Conservation (phyloP, 2,113 vertebrate genomes). For the Ophiodon elongatus region DNA sequence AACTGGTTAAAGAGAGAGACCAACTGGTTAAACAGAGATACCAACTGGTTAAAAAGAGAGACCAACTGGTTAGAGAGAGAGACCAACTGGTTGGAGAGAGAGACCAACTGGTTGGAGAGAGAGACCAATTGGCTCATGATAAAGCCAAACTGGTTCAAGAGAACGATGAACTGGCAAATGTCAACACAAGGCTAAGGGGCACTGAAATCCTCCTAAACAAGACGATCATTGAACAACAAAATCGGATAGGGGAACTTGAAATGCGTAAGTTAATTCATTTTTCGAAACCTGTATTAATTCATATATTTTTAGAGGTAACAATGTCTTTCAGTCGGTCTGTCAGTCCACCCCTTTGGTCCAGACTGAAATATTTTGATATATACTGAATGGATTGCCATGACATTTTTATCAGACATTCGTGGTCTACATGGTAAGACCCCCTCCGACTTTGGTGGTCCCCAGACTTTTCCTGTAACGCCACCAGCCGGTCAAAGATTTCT, state of each 20-base stretch:
- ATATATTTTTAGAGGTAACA: no score
- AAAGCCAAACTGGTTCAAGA: no score
- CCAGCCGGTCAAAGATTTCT: not conserved
- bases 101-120: no score
- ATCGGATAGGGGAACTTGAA: not conserved
- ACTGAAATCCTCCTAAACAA: no score
- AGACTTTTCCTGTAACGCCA: not conserved
- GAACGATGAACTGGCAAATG: no score
- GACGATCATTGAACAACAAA: not conserved
- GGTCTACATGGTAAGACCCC: no score
- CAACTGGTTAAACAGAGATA: not conserved
- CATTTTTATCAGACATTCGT: not conserved
- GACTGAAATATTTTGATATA: not conserved
- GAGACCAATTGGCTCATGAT: no score
- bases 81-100: no score
- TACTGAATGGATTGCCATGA: not conserved
- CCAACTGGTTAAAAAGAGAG: not conserved
- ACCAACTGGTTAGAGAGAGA: no score
- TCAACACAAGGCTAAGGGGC: no score
- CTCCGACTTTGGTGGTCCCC: no score
- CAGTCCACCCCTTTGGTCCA: not conserved
- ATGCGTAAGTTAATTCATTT: not conserved
- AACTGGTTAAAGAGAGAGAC: not conserved
- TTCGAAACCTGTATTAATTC: not conserved
- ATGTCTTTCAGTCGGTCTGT: not conserved